Base-by-base conservation (phyloP, 2,888 invertebrate species). In the Drosophila sordidapex region DNA sequence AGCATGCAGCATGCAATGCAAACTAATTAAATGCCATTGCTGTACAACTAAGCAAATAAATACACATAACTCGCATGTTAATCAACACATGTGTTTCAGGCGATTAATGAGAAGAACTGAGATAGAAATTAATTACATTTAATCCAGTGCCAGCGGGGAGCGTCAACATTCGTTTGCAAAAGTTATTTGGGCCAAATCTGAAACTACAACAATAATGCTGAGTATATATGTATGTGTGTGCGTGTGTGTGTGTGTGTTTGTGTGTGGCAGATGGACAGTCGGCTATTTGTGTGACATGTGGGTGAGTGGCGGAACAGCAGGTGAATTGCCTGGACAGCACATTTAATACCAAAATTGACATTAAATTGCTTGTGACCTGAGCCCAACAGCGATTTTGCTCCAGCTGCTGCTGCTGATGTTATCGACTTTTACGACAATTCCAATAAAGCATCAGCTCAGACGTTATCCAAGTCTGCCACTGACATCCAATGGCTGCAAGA, bases 391-490 rank as follows among this genome's bases (percentile, higher is more conserved):
- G 36, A 51, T 61, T 51, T 29, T 36, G 40, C 66, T 60, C 38
- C 65, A 52, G 49, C 65, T 59, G 46, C 53, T 64, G 60, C 70
- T 73, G 71, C 38, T 33, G 67, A 68, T 89, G 83, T 88, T 90
- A 90, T 87, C 90, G 90, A 87, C 87, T 86, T 87, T 87, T 83
- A 89, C 90, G 87, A 90, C 90, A 90, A 79, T 86, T 90, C 87
- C 89, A 90, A 90, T 87, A 87, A 87, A 90, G 89, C 76, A 80
- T 65, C 79, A 71, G 68, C 70, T 69, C 85, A 75, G 82, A 79
- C 87, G 64, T 72, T 84, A 82, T 79, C 54, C 76, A 53, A 40
- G 59, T 29, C 79, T 72, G 72, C 60, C 48, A 43, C 60, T 76
- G 81, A 66, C 81, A 73, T 36, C 25, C 29, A 13, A 65, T 18